These are phyloP conservation scores for Cosmia pyralina DNA, from an alignment of 2,888 invertebrate genomes.

Conservation along the genomic window DNA sequence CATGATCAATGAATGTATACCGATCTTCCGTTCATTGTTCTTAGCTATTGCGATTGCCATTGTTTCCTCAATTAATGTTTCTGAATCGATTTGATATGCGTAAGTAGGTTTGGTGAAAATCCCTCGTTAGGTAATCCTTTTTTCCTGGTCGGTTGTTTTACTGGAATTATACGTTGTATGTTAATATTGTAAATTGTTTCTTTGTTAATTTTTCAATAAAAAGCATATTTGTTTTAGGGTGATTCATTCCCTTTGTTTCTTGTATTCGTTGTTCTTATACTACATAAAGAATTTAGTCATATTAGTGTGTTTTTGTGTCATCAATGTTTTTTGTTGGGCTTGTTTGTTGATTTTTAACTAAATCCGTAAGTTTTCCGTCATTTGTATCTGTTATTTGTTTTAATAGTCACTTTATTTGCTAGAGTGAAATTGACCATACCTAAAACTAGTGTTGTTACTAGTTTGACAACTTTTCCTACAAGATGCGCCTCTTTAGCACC, in stretches of 20 bases:
- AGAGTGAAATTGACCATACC: constrained; percentile 25
- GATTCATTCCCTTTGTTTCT: constrained; percentile 27
- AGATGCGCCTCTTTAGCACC: constrained; percentile 42
- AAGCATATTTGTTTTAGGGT: background rate
- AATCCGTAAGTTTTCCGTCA: background rate
- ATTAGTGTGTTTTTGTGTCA: background rate
- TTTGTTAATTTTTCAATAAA: constrained; percentile 18
- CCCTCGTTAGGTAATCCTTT: constrained; percentile 27
- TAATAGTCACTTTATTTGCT: constrained; percentile 7
- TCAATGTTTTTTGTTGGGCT: background rate
- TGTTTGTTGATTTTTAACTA: background rate
- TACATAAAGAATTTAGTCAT: background rate
- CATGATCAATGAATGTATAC: constrained; percentile 82
- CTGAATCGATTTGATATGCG: constrained; percentile 49
- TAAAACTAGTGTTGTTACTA: constrained; percentile 12
- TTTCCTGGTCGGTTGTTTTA: constrained; percentile 22
- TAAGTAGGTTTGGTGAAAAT: constrained; percentile 42
- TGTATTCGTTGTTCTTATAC: background rate
- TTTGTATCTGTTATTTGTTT: constrained; percentile 2
- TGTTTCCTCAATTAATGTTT: constrained; percentile 50
- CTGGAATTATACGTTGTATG: background rate
- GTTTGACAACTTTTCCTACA: constrained; percentile 42
- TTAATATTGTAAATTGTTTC: constrained; percentile 17
- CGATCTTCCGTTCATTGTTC: constrained; percentile 85
- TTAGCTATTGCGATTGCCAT: constrained; percentile 49